Evolutionary conservation across 2,888 invertebrate species (phyloP).

Genomic region (Drosophila colorata): DNA sequence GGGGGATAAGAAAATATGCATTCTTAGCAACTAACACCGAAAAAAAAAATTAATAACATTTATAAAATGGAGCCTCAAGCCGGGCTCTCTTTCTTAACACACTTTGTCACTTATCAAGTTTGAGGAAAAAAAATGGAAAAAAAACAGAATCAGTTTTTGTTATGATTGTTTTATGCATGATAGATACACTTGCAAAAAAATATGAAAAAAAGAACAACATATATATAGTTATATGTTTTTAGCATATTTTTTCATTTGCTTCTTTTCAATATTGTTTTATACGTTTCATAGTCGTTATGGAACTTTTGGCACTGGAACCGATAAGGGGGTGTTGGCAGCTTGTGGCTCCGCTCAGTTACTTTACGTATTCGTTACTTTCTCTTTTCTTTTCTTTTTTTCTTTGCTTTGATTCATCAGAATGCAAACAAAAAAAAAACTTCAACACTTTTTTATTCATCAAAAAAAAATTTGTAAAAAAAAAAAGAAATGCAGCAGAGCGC

Average conservation of each 20-base stretch:
- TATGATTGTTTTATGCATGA: slow-evolving; percentile 52
- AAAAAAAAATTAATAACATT: slow-evolving; percentile 38
- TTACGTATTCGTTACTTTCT: slow-evolving; percentile 3
- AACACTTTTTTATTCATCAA: slow-evolving; percentile 18
- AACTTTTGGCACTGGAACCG: slow-evolving; percentile 62
- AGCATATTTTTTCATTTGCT: slow-evolving; percentile 10
- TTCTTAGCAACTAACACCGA: slow-evolving; percentile 29
- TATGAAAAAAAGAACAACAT: slow-evolving; percentile 52
- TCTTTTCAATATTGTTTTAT: slow-evolving; percentile 6
- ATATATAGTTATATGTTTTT: slow-evolving; percentile 21
- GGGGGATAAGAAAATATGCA: slow-evolving; percentile 17
- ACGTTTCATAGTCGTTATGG: slow-evolving; percentile 27
- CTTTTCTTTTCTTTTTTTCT: slow-evolving; percentile 6
- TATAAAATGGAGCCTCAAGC: slow-evolving; percentile 18
- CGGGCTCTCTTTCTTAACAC: slow-evolving; percentile 29
- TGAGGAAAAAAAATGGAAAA: slow-evolving; percentile 33
- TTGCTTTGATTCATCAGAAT: slow-evolving; percentile 17
- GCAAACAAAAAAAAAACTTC: slow-evolving; percentile 24
- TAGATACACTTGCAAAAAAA: slow-evolving; percentile 60
- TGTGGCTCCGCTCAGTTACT: slow-evolving; percentile 8
- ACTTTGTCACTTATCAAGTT: slow-evolving; percentile 31
- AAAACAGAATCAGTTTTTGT: slow-evolving; percentile 26
- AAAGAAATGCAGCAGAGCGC: slow-evolving; percentile 16
- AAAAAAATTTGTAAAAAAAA: slow-evolving; percentile 40
- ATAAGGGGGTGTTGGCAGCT: slow-evolving; percentile 67